Conservation (phyloP, 2,888 invertebrate genomes). For the Scaptomyza caliginosa region DNA sequence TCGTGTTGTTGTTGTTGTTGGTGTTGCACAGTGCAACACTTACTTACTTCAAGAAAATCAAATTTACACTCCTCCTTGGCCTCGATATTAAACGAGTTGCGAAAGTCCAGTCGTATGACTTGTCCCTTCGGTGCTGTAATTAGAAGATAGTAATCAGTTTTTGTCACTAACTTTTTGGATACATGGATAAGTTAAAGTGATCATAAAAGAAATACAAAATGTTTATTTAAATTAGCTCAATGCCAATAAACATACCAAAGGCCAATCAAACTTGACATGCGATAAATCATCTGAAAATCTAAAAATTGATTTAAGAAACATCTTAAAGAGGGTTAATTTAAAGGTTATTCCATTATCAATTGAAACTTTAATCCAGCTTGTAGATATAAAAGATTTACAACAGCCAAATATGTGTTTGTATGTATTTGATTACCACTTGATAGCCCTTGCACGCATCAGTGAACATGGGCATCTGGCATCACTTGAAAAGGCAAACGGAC, state of each 20-base stretch:
- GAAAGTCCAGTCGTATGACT: conserved; percentile 90
- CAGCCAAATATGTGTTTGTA: too few species aligned
- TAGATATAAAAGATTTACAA: too few species aligned
- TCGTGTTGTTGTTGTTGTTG: conserved; percentile 19
- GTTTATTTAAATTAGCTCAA: neutral
- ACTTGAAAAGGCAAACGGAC: neutral
- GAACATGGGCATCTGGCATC: neutral
- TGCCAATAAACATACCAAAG: neutral
- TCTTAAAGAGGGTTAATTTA: too few species aligned
- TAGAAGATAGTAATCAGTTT: conserved; percentile 41
- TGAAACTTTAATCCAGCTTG: too few species aligned
- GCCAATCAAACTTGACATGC: too few species aligned
- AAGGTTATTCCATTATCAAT: too few species aligned
- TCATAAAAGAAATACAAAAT: neutral
- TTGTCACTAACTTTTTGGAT: neutral
- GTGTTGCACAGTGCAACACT: conserved; percentile 34
- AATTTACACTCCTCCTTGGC: conserved; percentile 88
- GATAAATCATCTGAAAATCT: too few species aligned
- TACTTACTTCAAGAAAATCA: conserved; percentile 89
- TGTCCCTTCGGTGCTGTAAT: conserved; percentile 87
- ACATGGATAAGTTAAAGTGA: neutral
- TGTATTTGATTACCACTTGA: neutral
- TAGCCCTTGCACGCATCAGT: neutral
- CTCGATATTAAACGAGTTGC: conserved; percentile 91
- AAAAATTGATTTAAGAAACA: too few species aligned